A percentile compares a stretch with the other conserved stretches of the same genome.
Evolutionary conservation across 2,113 vertebrate species (phyloP).

Genomic region (Mandrillus leucophaeus): DNA sequence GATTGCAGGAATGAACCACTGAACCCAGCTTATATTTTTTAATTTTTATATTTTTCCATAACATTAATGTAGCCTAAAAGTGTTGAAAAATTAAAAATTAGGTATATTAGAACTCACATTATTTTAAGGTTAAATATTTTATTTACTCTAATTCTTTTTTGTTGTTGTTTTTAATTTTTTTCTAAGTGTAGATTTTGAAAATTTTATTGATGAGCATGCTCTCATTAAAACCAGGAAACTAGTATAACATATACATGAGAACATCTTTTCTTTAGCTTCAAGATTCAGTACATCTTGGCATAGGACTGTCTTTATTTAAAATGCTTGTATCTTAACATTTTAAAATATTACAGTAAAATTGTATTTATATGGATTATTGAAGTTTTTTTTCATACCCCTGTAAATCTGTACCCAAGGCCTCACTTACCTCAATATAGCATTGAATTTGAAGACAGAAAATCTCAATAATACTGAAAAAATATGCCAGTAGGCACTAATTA

Average conservation of each 20-base stretch:
- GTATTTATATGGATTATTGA: background rate
- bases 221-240: background rate
- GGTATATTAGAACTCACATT: background rate
- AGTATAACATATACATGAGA: background rate
- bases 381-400: background rate
- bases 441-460: background rate
- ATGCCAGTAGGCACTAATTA: background rate
- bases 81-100: background rate
- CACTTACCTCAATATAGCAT: background rate
- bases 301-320: background rate
- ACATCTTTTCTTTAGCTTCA: background rate
- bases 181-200: background rate
- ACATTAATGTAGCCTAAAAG: background rate
- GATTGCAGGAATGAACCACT: too few species aligned
- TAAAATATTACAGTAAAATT: background rate
- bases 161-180: background rate
- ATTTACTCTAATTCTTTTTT: background rate
- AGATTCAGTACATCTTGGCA: background rate
- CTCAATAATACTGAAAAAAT: background rate
- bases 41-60: background rate
- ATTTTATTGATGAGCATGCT: background rate
- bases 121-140: background rate
- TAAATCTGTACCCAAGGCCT: background rate
- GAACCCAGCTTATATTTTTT: background rate
- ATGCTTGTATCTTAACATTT: background rate